These are phyloP conservation scores for Uropetala carovei DNA, from an alignment of 2,888 invertebrate species.

Conservation along the genomic window DNA sequence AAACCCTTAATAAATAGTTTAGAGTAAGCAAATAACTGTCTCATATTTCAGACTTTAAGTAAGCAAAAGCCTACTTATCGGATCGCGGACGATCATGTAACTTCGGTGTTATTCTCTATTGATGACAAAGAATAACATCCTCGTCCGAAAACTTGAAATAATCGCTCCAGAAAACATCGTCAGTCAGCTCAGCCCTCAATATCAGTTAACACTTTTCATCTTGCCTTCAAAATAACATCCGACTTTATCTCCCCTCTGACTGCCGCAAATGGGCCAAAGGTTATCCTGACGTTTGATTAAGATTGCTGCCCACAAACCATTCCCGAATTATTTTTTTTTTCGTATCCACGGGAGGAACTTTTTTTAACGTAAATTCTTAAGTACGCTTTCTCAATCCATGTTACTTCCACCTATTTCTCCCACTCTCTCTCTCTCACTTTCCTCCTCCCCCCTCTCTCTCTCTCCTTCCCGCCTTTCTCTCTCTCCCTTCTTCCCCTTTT, in stretches of 20 bases:
- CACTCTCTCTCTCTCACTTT: neutral
- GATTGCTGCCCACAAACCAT: neutral
- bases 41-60: no score
- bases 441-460: neutral
- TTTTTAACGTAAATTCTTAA: neutral
- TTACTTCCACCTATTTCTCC: neutral
- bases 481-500: neutral
- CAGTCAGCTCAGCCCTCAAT: slow-evolving; percentile 2
- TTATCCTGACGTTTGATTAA: neutral
- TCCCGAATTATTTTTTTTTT: neutral
- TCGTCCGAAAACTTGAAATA: no score
- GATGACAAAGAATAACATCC: no score
- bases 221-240: no score
- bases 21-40: no score
- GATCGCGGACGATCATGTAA: no score
- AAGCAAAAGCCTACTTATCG: no score
- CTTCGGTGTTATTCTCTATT: no score
- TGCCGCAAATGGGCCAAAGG: neutral
- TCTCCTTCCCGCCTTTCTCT: neutral
- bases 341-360: neutral
- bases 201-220: neutral
- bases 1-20: no score
- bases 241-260: no score
- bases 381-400: neutral
- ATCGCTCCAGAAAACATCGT: no score